A percentile compares a stretch with the other conserved stretches of the same genome.
phyloP scores from a whole-genome alignment of 92 coral and sea anemone genomes.

The Actinernus sp. region DNA sequence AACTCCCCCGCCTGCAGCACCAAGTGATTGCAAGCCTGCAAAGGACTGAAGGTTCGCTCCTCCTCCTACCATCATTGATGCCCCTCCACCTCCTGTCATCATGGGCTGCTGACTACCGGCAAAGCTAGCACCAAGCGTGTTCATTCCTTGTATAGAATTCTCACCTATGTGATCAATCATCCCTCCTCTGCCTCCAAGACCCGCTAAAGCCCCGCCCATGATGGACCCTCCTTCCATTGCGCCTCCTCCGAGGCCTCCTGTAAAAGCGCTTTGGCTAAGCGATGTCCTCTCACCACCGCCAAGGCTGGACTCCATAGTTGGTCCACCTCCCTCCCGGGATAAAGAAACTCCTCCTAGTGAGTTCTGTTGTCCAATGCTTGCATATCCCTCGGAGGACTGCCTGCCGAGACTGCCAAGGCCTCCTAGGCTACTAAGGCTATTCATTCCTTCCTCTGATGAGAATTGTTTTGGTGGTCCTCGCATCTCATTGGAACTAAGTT shows the following conservation, averaged over 20 bases:
- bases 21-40: constrained; percentile 9
- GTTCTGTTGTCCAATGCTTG: background rate
- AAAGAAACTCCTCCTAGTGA: too few species aligned
- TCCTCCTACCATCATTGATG: constrained; percentile 40
- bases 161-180: background rate
- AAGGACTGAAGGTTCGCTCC: too few species aligned
- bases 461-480: constrained; percentile 47
- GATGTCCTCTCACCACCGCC: background rate
- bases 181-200: background rate
- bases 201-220: background rate
- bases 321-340: too few species aligned
- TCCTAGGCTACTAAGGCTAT: constrained; percentile 37
- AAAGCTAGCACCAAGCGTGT: background rate
- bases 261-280: background rate
- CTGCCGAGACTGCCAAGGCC: constrained; percentile 12
- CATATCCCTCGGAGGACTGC: background rate
- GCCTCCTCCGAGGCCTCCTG: background rate
- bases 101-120: constrained; percentile 14
- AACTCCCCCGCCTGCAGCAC: constrained; percentile 33
- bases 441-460: constrained; percentile 17
- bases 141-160: constrained; percentile 1
- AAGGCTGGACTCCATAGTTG: background rate
- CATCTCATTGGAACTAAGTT: constrained; percentile 71
- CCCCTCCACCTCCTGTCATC: constrained; percentile 33
- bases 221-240: background rate